A percentile compares a stretch with the other conserved stretches of the same genome.
Evolutionary conservation across 2,113 vertebrate genomes (phyloP).

Genomic region (Phyllostomus hastatus): DNA sequence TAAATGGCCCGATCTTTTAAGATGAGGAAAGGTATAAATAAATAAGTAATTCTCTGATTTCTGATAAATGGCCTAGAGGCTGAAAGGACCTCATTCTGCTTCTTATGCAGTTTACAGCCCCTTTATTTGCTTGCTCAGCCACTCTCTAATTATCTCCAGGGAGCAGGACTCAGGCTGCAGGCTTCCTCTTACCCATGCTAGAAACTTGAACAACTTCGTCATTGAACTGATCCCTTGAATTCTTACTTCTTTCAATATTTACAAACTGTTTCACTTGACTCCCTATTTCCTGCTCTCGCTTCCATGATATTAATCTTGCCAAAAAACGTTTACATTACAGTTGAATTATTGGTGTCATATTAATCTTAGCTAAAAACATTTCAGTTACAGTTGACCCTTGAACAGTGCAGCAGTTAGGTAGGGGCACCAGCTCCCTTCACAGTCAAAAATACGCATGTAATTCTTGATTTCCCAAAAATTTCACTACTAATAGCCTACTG

Average conservation of each 20-base stretch:
- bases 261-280: background rate
- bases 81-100: background rate
- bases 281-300: background rate
- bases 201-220: background rate
- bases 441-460: background rate
- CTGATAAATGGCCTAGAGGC: background rate
- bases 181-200: background rate
- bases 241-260: background rate
- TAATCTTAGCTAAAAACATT: background rate
- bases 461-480: background rate
- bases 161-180: background rate
- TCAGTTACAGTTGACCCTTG: background rate
- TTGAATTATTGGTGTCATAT: background rate
- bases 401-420: background rate
- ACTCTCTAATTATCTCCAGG: background rate
- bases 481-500: background rate
- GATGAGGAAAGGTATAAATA: slow-evolving; percentile 32
- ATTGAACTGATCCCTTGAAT: background rate
- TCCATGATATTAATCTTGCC: background rate
- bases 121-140: background rate
- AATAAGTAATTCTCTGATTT: slow-evolving; percentile 54
- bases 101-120: background rate
- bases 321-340: background rate
- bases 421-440: no score
- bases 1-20: slow-evolving; percentile 36